Evolutionary conservation across 2,797 vertebrate genomes (phyloP).

Genomic region (Fistularia commersonii): DNA sequence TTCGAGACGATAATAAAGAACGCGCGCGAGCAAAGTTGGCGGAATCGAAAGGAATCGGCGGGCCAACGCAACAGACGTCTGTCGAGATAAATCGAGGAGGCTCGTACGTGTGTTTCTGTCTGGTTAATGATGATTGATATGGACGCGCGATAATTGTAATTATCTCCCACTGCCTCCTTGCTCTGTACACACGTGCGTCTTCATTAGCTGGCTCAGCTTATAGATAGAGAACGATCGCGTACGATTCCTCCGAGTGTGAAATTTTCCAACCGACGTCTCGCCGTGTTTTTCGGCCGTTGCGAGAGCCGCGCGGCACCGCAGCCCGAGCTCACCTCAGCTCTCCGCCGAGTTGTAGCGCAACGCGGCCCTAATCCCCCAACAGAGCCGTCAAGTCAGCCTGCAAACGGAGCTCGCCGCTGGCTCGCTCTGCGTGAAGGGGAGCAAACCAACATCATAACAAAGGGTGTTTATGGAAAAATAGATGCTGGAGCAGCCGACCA

Average conservation of each 20-base stretch:
- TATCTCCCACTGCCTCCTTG: conserved; percentile 55
- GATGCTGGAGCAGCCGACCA: conserved; percentile 90
- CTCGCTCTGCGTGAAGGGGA: conserved; percentile 76
- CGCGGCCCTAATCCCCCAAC: conserved; percentile 71
- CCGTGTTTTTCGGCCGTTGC: conserved; percentile 5
- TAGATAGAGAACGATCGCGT: conserved; percentile 24
- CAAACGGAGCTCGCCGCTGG: conserved; percentile 83
- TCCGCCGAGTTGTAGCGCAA: conserved; percentile 64
- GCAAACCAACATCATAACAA: conserved; percentile 95
- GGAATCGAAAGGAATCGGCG: conserved; percentile 23
- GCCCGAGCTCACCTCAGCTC: conserved; percentile 64
- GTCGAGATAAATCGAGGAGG: conserved; percentile 22
- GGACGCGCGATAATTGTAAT: conserved; percentile 64
- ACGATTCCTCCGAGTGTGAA: conserved; percentile 56
- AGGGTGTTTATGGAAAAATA: conserved; percentile 91
- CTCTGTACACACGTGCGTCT: conserved; percentile 57
- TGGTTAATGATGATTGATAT: conserved; percentile 67
- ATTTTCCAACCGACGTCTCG: conserved; percentile 40
- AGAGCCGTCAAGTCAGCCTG: conserved; percentile 78
- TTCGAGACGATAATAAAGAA: no score
- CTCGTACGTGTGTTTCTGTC: conserved; percentile 50
- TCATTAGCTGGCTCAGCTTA: conserved; percentile 59
- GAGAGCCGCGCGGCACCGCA: conserved; percentile 37
- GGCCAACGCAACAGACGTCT: conserved; percentile 15
- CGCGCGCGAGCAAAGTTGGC: conserved; percentile 14